phyloP scores from a whole-genome alignment of 2,888 invertebrate genomes.

The Dromius quadrimaculatus region DNA sequence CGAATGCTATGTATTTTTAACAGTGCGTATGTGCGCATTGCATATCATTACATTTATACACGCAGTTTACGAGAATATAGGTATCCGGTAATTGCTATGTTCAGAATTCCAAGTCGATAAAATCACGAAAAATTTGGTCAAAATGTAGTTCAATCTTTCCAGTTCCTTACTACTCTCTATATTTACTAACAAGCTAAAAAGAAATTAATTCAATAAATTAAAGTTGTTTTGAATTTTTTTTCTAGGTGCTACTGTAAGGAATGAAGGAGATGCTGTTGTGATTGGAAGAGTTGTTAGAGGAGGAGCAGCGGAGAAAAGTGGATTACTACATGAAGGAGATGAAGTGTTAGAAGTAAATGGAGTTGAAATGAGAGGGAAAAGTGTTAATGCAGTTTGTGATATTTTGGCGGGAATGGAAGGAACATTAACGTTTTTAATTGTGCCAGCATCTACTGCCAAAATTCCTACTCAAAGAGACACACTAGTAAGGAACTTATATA shows the following conservation, averaged over 20 bases:
- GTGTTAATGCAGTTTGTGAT: conserved; percentile 97
- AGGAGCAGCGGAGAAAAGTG: conserved; percentile 96
- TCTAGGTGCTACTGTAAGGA: conserved; percentile 83
- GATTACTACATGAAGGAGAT: conserved; percentile 94
- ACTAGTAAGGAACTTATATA: too few species aligned
- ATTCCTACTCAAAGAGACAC: conserved; percentile 58
- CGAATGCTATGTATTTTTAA: too few species aligned
- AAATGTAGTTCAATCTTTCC: too few species aligned
- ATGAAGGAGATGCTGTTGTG: conserved; percentile 95
- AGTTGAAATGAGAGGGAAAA: conserved; percentile 94
- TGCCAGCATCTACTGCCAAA: conserved; percentile 76
- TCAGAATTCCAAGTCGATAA: too few species aligned
- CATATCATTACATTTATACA: too few species aligned
- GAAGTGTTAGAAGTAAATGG: conserved; percentile 97
- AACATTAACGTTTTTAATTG: conserved; percentile 89
- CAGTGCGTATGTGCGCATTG: too few species aligned
- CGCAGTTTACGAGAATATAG: too few species aligned
- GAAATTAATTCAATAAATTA: too few species aligned
- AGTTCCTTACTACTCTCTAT: too few species aligned
- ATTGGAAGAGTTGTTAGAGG: conserved; percentile 97
- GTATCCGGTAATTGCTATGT: too few species aligned
- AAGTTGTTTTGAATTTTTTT: conserved; percentile 56
- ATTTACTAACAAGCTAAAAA: too few species aligned
- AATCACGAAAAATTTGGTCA: too few species aligned
- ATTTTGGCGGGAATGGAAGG: conserved; percentile 94